These are phyloP conservation scores for Bombus huntii DNA, from an alignment of 1,140 invertebrate species.

Conservation along the genomic window DNA sequence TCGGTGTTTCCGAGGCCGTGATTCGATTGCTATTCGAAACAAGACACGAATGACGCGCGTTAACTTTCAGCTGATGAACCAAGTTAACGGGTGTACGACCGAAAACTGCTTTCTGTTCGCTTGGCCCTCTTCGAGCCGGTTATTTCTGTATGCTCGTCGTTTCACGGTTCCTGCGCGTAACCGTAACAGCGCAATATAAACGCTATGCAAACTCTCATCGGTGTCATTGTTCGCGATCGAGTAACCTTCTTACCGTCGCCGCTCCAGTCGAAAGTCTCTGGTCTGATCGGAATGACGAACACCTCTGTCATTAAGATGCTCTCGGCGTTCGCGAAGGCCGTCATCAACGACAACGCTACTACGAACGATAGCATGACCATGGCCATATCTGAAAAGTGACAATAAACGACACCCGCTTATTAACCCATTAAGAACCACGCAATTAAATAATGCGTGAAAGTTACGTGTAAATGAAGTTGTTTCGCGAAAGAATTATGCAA, in stretches of 20 bases:
- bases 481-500: too few relatives aligned
- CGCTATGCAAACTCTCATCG: background rate
- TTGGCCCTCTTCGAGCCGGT: background rate
- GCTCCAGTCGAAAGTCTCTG: conserved; percentile 82
- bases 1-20: background rate
- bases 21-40: conserved; percentile 51
- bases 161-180: background rate
- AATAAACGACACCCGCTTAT: conserved; percentile 9
- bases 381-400: conserved; percentile 40
- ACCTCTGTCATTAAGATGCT: conserved; percentile 81
- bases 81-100: conserved; percentile 37
- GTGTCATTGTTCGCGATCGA: conserved; percentile 1
- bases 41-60: conserved; percentile 45
- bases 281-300: conserved; percentile 81
- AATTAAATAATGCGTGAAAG: background rate
- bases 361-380: conserved; percentile 49
- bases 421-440: background rate
- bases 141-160: background rate
- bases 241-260: conserved; percentile 75
- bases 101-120: background rate
- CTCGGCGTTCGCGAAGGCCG: conserved; percentile 68
- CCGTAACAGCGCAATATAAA: background rate
- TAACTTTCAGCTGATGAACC: conserved; percentile 46
- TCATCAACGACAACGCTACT: conserved; percentile 48
- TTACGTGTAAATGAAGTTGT: background rate